Base-by-base conservation (phyloP, 2,888 invertebrate species). In the Imbricaverruca yamaguchii region DNA sequence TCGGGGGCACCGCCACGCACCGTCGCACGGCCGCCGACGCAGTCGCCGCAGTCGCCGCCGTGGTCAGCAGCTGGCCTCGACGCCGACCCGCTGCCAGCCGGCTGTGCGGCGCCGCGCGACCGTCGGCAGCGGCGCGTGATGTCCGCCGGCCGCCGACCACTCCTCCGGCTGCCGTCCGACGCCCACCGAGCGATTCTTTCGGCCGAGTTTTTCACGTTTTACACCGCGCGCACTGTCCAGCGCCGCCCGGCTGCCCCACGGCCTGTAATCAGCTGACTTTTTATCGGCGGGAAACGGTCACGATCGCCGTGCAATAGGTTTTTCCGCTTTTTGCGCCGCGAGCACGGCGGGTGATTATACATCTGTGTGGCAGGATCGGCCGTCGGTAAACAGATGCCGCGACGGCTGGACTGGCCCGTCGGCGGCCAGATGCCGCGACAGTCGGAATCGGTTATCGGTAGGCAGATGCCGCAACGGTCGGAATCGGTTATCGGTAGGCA, bases 261-360 rank as follows among this genome's bases (percentile, higher is more conserved):
- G 39, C 15, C 69, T 69, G 39, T 69, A 69, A 69, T 69, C 69
- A 69, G 69, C 39, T 39, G 69, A 15, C 69, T 69, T 69, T 69
- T 69, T 69, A 69, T 39, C 69, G 39, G 69, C 39, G 15, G 39
- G 15, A 69, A 13, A 39, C 69, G 69, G 69, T 39, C 39, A 25
- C 15, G 69, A 69, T 39, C 69, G 69, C 10, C 39, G 15, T 39
- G 69, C 39, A 39, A 4, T 12, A 69, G 69, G 69, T 69, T 69
- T 69, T 69, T 13, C 11, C 69, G 39, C 39, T 69, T 69, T 69
- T 69, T 69, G 69, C 25, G 13, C 25, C 13, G 63, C n/a, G 15
- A 39, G 25, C 39, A 39, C 23, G 7, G 69, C 69, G 15, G 69
- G 69, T 39, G 39, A 69, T 39, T 39, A 39, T 25, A 7, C 23